phyloP scores from a whole-genome alignment of 2,797 vertebrate genomes.

The Sitta carolinensis region DNA sequence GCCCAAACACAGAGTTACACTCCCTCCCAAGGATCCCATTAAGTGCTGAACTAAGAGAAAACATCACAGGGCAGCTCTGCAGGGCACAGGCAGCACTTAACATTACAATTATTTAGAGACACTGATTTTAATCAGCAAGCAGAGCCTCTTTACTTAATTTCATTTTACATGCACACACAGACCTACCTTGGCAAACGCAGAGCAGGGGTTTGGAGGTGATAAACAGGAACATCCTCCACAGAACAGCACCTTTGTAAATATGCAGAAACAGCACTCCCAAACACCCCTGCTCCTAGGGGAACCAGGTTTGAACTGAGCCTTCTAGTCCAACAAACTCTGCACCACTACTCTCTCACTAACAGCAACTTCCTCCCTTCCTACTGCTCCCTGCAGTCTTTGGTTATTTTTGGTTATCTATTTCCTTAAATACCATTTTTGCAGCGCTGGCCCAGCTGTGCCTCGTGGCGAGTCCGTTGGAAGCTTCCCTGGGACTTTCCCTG shows the following conservation, averaged over 20 bases:
- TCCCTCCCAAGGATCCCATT: background rate
- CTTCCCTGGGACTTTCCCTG: background rate
- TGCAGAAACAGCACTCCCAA: fast-evolving
- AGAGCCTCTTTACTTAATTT: background rate
- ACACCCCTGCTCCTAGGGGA: fast-evolving
- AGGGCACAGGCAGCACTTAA: background rate
- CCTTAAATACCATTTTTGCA: background rate
- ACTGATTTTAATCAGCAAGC: background rate
- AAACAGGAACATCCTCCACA: background rate
- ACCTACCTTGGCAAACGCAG: background rate
- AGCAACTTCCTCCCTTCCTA: fast-evolving
- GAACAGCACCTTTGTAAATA: background rate
- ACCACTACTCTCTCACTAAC: fast-evolving
- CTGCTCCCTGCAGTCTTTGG: background rate
- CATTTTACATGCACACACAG: background rate
- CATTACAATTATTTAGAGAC: background rate
- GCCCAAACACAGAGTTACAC: background rate
- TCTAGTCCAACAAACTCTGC: fast-evolving
- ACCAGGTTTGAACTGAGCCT: background rate
- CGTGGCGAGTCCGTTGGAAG: fast-evolving
- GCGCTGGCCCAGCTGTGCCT: background rate
- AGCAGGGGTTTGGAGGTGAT: fast-evolving
- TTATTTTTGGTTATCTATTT: no score
- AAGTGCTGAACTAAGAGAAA: background rate
- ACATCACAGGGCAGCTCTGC: background rate